phyloP scores from a whole-genome alignment of 2,888 invertebrate species.

The Nowickia ferox region DNA sequence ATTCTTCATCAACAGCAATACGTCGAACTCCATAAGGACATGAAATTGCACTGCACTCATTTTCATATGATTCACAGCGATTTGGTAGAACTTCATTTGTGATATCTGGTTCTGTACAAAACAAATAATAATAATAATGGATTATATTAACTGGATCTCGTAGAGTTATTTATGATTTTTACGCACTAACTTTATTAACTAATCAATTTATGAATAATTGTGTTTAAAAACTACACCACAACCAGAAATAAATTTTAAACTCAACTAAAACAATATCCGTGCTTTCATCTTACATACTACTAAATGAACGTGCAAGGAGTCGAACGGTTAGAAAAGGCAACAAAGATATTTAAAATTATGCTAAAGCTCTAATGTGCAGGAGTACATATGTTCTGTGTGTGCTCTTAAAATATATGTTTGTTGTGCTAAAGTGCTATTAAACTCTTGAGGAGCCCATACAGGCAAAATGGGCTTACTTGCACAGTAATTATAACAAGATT shows the following conservation, averaged over 20 bases:
- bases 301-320: conserved; percentile 52
- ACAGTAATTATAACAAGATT: conserved; percentile 88
- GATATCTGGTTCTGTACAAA: conserved; percentile 71
- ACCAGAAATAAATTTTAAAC: conserved; percentile 16
- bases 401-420: conserved; percentile 32
- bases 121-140: background rate
- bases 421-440: conserved; percentile 68
- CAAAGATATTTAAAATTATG: conserved; percentile 15
- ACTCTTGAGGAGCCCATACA: conserved; percentile 67
- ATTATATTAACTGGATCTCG: background rate
- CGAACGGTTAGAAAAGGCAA: conserved; percentile 23
- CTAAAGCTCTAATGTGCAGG: conserved; percentile 35
- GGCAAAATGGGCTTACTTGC: conserved; percentile 80
- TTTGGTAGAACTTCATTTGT: conserved; percentile 79
- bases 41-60: conserved; percentile 86
- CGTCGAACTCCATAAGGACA: conserved; percentile 90
- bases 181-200: background rate
- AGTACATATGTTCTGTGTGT: conserved; percentile 37
- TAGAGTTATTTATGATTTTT: background rate
- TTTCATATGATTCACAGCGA: conserved; percentile 85
- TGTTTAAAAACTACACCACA: conserved; percentile 16
- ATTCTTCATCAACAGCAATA: conserved; percentile 85
- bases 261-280: conserved; percentile 39
- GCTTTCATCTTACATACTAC: conserved; percentile 63
- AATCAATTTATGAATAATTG: background rate